Conservation (phyloP, 2,888 invertebrate species). For the Acanthacorydalis orientalis region DNA sequence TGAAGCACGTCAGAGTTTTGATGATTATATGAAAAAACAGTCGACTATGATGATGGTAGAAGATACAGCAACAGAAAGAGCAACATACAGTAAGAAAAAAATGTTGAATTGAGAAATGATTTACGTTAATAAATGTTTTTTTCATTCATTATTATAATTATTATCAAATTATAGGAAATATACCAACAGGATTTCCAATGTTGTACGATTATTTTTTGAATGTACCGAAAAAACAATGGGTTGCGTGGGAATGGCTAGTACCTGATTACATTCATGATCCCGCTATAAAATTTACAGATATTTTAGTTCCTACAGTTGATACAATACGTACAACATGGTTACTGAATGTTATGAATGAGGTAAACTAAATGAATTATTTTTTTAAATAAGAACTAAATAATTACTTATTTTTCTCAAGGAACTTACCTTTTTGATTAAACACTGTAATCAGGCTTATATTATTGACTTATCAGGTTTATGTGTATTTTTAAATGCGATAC, state of each 20-base stretch:
- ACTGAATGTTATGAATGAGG: conserved; percentile 58
- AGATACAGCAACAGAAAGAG: conserved; percentile 45
- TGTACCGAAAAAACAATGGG: conserved; percentile 48
- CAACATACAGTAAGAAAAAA: conserved; percentile 32
- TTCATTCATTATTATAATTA: not conserved
- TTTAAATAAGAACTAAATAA: too few species aligned
- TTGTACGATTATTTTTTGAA: conserved; percentile 75
- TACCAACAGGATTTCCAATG: conserved; percentile 52
- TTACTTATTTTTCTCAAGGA: too few species aligned
- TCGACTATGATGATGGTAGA: conserved; percentile 50
- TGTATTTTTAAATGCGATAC: too few species aligned
- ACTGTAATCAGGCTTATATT: too few species aligned
- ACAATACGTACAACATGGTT: conserved; percentile 68
- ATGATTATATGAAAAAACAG: conserved; percentile 61
- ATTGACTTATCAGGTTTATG: too few species aligned
- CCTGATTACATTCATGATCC: conserved; percentile 59
- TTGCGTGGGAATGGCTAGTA: conserved; percentile 71
- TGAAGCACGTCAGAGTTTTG: conserved; percentile 53
- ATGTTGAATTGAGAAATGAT: not conserved
- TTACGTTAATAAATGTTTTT: not conserved
- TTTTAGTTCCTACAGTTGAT: conserved; percentile 80
- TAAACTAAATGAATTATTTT: conserved; percentile 20
- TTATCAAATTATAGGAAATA: conserved; percentile 34
- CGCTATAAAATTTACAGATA: conserved; percentile 54
- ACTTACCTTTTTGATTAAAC: too few species aligned